These are phyloP conservation scores for Oenanthe oenanthe DNA, from an alignment of 2,113 vertebrate genomes.

Conservation along the genomic window DNA sequence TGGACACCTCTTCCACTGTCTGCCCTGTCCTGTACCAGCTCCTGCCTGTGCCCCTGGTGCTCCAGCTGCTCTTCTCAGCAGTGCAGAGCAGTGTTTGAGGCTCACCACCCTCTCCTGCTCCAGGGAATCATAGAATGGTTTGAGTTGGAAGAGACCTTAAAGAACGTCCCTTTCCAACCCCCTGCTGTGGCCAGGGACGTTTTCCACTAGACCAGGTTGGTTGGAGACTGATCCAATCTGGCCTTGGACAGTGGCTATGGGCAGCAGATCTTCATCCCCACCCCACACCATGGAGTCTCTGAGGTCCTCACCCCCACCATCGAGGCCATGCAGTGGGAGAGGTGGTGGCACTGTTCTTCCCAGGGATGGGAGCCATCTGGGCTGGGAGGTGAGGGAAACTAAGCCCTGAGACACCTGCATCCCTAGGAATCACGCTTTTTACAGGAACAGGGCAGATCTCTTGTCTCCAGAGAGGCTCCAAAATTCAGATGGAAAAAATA, in stretches of 20 bases:
- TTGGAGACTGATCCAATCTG: neutral
- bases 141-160: neutral
- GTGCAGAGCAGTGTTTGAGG: neutral
- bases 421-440: accelerated
- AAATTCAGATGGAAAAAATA: neutral
- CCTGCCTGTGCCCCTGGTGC: neutral
- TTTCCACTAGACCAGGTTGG: neutral
- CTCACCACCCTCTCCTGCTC: neutral
- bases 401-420: neutral
- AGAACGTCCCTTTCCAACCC: neutral
- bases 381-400: accelerated
- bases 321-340: accelerated
- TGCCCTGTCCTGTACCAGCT: neutral
- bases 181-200: neutral
- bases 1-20: neutral
- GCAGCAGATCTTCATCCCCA: neutral
- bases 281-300: neutral
- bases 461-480: neutral
- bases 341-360: neutral
- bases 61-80: neutral
- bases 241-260: neutral
- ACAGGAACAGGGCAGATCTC: neutral
- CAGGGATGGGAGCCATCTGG: neutral
- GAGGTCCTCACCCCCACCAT: neutral
- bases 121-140: neutral